Evolutionary conservation across 2,888 invertebrate genomes (phyloP), one percentile per base, ranked within the genome.

Genomic region (Odiellus spinosus): DNA sequence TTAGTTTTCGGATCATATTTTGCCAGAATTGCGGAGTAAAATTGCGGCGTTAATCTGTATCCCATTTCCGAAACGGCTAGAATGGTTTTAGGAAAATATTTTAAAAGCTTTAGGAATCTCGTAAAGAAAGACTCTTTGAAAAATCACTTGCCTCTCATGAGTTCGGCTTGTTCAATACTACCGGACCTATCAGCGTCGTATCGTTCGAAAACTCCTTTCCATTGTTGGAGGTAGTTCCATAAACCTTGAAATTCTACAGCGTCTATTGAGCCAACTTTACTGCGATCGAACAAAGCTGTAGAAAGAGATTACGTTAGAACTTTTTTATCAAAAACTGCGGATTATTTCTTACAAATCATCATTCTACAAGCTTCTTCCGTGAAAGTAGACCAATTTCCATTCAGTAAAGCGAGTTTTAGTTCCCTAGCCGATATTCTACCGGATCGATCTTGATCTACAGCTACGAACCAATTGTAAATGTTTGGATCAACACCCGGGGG

Each of bases 171-270:
- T 56, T 88, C 87, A 56, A 90, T 86, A 55, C 74, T 73, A 0
- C 88, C 88, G 6, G 86, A 86, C 52, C 78, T 75, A 61, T 90
- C 84, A n/a, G 74, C 68, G 65, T 90, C 90, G 62, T 81, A 87
- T 2, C 79, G 78, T 62, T 80, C 78, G 65, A 88, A 90, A 0
- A 84, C 81, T 10, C 75, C 71, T 43, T 85, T 67, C 90, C 90
- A 90, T 56, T 88, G 80, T 65, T 87, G 87, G 33, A 90, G 77
- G 61, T 88, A 90, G 47, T 76, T 78, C 66, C 82, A 90, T 17
- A 88, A 71, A 59, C 82, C 80, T 63, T 83, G 81, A 63, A 90
- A 90, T 64, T 87, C 87, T 54, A 74, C 73, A 2, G 86, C 58
- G 62, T 84, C 82, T 55, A 90, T 86, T 19, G 80, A 79, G n/a